These are phyloP conservation scores for Andrena bucephala DNA, from an alignment of 2,888 invertebrate genomes.

Conservation along the genomic window DNA sequence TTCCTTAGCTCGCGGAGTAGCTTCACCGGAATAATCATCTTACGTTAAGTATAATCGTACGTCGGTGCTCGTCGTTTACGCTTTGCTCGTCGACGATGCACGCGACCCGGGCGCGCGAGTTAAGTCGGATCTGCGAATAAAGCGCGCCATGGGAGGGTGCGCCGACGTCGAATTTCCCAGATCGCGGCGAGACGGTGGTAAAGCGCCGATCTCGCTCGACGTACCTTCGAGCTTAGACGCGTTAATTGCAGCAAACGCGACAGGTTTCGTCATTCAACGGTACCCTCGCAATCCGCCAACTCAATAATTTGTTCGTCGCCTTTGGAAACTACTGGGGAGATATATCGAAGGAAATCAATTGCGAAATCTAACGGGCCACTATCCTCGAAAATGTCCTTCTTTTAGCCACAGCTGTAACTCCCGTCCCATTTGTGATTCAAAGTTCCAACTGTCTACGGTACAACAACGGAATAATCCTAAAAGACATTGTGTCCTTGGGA, in stretches of 20 bases:
- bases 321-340: too few relatives aligned
- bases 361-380: too few relatives aligned
- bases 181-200: slow-evolving; percentile 3
- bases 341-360: too few relatives aligned
- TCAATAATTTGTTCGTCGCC: too few relatives aligned
- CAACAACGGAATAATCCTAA: background rate
- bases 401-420: background rate
- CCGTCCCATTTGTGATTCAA: background rate
- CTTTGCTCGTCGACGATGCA: slow-evolving; percentile 41
- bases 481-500: background rate
- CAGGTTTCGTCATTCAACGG: too few relatives aligned
- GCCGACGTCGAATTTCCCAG: slow-evolving; percentile 34
- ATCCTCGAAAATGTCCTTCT: too few relatives aligned
- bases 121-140: slow-evolving; percentile 45
- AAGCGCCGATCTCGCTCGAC: slow-evolving; percentile 1
- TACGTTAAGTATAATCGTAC: slow-evolving; percentile 60
- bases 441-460: too few relatives aligned
- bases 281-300: too few relatives aligned
- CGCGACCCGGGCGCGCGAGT: slow-evolving; percentile 5
- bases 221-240: background rate
- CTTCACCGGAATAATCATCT: slow-evolving; percentile 68
- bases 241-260: too few relatives aligned
- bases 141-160: slow-evolving; percentile 24
- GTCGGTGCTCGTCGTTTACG: slow-evolving; percentile 59
- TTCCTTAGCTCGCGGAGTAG: slow-evolving; percentile 34